phyloP scores from a whole-genome alignment of 2,113 vertebrate species.

The Columba janthina region DNA sequence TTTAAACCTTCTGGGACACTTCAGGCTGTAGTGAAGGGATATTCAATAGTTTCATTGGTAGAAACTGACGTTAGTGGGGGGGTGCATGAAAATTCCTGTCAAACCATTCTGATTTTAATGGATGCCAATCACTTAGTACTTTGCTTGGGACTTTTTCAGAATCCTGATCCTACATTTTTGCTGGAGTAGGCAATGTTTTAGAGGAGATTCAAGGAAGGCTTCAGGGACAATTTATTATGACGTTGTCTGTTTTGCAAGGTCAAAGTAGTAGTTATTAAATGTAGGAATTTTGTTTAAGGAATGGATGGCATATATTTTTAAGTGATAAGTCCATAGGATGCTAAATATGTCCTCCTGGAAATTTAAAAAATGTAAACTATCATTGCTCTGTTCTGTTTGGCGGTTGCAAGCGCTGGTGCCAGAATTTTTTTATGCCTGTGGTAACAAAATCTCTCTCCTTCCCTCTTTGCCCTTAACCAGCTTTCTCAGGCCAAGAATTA shows the following conservation, averaged over 20 bases:
- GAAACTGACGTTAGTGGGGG: not conserved
- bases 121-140: not conserved
- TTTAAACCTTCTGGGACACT: not conserved
- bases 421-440: slow-evolving; percentile 36
- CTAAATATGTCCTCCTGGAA: slow-evolving; percentile 48
- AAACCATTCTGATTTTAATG: not conserved
- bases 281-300: slow-evolving; percentile 39
- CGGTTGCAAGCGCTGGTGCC: slow-evolving; percentile 8
- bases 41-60: not conserved
- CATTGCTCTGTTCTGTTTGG: slow-evolving; percentile 21
- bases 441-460: slow-evolving; percentile 58
- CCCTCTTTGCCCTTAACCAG: slow-evolving; percentile 35
- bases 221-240: not conserved
- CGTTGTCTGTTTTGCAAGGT: slow-evolving; percentile 25
- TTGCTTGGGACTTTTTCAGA: not conserved
- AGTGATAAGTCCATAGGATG: slow-evolving; percentile 43
- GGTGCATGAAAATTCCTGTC: not conserved
- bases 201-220: not conserved
- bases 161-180: not conserved
- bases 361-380: slow-evolving; percentile 59
- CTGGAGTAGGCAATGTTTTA: not conserved
- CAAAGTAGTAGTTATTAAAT: slow-evolving; percentile 56
- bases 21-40: not conserved
- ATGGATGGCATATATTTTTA: slow-evolving; percentile 43
- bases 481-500: not conserved